Evolutionary conservation across 2,888 invertebrate species (phyloP), one percentile per base, ranked within the genome.

Genomic region (Acleris sparsana): DNA sequence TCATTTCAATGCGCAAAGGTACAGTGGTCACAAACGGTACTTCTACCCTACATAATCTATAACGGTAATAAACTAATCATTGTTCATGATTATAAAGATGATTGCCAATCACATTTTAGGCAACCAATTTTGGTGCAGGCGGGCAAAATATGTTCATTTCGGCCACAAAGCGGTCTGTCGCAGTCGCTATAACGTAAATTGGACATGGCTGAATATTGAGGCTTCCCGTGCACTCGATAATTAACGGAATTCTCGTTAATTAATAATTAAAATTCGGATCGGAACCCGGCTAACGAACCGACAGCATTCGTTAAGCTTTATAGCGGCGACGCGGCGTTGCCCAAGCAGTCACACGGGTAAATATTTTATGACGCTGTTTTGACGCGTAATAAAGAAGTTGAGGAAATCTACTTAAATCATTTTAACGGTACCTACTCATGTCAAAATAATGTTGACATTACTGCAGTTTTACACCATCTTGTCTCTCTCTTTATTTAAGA

Each of bases 201-300:
- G 65, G 51, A 52, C 60, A 60, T 53, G 48, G 22, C 43, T 18
- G 44, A 33, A 57, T 18, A 22, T 56, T 22, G 29, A 52, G 44
- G 51, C 46, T 56, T 56, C 55, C 59, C 56, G 56, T 62, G 49
- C 61, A 29, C 17, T 66, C 57, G 66, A 53, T 62, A 62, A 62
- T 66, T 62, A 66, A 52, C 66, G 60, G 56, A 62, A 62, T 57
- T 57, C 61, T 62, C 51, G 66, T 52, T 61, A 62, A 62, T 66
- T 62, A 66, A 62, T 66, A 56, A 57, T 62, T 65, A 57, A 62
- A 56, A 66, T 57, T 66, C 53, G 48, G 52, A 66, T 66, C 52
- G 66, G 53, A 61, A 57, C 52, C 46, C 49, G 16, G 62, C 61
- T 64, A 66, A 62, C 62, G 66, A 66, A 33, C 60, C 52, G 65